Percentiles rank a stretch among this genome's conserved stretches.
Evolutionary conservation across 2,113 vertebrate genomes (phyloP).

Genomic region (Psophia crepitans): DNA sequence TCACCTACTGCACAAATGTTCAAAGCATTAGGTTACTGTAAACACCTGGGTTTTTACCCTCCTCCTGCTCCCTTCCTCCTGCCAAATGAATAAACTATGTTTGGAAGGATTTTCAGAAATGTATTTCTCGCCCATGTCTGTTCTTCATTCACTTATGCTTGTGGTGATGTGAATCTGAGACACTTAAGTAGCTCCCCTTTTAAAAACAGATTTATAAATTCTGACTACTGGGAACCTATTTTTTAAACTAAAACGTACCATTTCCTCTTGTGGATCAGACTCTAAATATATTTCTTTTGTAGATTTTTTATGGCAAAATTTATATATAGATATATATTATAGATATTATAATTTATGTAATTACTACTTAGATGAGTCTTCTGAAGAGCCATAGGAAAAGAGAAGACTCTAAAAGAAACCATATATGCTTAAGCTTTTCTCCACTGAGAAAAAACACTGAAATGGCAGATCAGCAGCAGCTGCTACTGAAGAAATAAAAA

Average conservation of each 20-base stretch:
- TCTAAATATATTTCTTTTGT: neutral
- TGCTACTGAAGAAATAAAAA: neutral
- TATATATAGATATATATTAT: too few species aligned
- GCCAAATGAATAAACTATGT: neutral
- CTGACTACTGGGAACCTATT: rapidly evolving
- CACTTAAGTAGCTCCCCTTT: neutral
- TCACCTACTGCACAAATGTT: neutral
- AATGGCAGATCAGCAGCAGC: neutral
- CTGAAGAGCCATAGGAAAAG: neutral
- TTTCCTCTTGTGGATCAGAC: neutral
- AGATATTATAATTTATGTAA: neutral
- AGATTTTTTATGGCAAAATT: neutral
- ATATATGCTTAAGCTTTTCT: neutral
- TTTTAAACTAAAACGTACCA: neutral
- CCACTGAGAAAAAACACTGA: neutral
- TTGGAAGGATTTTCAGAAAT: neutral
- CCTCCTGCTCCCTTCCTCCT: neutral
- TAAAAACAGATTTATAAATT: neutral
- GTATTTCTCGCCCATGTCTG: neutral
- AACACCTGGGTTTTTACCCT: neutral
- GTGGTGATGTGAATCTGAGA: neutral
- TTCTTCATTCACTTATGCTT: neutral
- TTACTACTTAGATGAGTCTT: neutral
- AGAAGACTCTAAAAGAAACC: neutral
- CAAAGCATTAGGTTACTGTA: neutral